Conservation (phyloP, 2,888 invertebrate species). For the Panzeria rudis region DNA sequence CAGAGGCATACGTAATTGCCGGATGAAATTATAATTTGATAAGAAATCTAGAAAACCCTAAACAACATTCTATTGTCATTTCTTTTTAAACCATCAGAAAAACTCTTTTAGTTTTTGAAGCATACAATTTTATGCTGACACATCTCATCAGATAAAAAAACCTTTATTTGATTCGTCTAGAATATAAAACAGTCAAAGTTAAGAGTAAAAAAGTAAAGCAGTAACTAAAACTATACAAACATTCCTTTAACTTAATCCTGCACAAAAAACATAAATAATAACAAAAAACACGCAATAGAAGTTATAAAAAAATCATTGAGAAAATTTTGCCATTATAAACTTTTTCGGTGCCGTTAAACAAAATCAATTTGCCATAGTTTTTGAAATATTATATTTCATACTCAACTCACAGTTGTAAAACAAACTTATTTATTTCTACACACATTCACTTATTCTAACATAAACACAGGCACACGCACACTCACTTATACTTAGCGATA, state of each 20-base stretch:
- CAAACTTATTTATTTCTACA: background rate
- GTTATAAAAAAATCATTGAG: background rate
- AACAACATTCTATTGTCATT: constrained; percentile 5
- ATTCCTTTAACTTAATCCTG: constrained; percentile 43
- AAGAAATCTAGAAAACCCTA: too few relatives aligned
- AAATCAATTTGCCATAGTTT: constrained; percentile 73
- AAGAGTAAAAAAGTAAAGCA: constrained; percentile 24
- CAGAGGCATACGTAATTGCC: too few relatives aligned
- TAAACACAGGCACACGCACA: background rate
- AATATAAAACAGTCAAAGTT: constrained; percentile 17
- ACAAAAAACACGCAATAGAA: constrained; percentile 26
- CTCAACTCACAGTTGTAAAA: constrained; percentile 25
- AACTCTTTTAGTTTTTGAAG: constrained; percentile 66
- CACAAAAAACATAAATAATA: constrained; percentile 35
- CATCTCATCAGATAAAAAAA: constrained; percentile 41
- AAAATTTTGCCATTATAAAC: constrained; percentile 64
- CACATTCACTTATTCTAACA: constrained; percentile 2
- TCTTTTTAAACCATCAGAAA: constrained; percentile 35
- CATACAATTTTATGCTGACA: constrained; percentile 62
- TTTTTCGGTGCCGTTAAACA: constrained; percentile 66
- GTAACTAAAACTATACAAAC: background rate
- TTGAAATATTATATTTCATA: constrained; percentile 67
- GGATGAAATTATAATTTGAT: too few relatives aligned
- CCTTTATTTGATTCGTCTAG: constrained; percentile 21
- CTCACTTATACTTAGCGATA: constrained; percentile 38